phyloP scores from a whole-genome alignment of 2,797 vertebrate species.

The Numenius phaeopus region DNA sequence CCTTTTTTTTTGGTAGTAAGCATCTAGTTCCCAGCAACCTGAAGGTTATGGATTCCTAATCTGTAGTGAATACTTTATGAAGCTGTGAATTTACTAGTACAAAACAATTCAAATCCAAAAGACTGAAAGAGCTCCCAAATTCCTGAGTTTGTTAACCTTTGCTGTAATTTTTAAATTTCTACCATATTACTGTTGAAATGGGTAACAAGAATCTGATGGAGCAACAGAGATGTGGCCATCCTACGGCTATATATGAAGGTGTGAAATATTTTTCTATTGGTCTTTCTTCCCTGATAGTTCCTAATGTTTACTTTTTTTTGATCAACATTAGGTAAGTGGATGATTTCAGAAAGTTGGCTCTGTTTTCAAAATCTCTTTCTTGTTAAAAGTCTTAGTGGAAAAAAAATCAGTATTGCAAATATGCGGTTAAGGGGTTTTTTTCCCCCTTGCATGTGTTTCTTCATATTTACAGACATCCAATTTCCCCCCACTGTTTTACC shows the following conservation, averaged over 20 bases:
- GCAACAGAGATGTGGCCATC: neutral
- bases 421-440: too few relatives aligned
- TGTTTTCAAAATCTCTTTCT: neutral
- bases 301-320: neutral
- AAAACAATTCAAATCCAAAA: neutral
- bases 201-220: neutral
- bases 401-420: neutral
- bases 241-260: fast-evolving
- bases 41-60: neutral
- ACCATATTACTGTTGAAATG: fast-evolving
- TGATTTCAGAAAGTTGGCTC: neutral
- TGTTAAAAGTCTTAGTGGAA: neutral
- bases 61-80: neutral
- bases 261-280: too few relatives aligned
- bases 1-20: neutral
- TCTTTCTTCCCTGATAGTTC: neutral
- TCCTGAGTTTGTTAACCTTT: neutral
- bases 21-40: neutral
- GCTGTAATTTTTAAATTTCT: neutral
- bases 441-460: too few relatives aligned
- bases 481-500: neutral
- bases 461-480: neutral
- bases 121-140: neutral
- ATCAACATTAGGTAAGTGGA: neutral
- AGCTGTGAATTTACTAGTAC: neutral